Base-by-base conservation (phyloP, 1,140 invertebrate species). In the Diorhabda carinulata region DNA sequence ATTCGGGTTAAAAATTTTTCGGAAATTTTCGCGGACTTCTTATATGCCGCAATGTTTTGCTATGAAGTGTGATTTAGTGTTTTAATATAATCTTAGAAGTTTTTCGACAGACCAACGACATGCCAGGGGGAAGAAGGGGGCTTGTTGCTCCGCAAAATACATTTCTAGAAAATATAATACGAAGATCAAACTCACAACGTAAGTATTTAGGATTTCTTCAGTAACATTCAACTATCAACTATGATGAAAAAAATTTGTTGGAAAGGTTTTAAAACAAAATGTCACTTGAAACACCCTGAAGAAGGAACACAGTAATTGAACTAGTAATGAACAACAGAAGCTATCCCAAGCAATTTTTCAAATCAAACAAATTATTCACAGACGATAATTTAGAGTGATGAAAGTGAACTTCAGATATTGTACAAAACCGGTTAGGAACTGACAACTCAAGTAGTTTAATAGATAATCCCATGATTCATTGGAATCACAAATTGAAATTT, bases 71-170 rank as follows among this genome's bases (percentile, higher is more conserved):
- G 43, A 10, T 7, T 62, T 62, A 62, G 61, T 43, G 43, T 57
- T 64, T 56, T 64, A 41, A 52, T 57, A 52, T 52, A 8, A 8
- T n/a, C 47, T 6, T 52, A 52, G 47, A 52, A 52, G 47, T 52
- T 52, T 52, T 52, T 52, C 47, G 47, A 52, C 47, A 61, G 25
- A 59, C 42, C 57, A 45, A 43, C 65, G 70, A 73, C 61, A 97
- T 96, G 94, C 94, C 95, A 84, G 94, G 94, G 82, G 94, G 94
- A 84, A 89, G 94, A 81, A 89, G 94, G 89, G 98, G 97, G 84
- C 90, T 99, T 76, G 97, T 99, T 80, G 97, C 98, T 87, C 98
- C 98, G 78, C 97, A 99, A 87, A 99, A 99, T 85, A 99, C 98
- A 76, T 99, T 99, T 86, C 87, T 99, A 77, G 98, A 99, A 86